Conservation (phyloP, 2,888 invertebrate species). For the Idaea straminata region DNA sequence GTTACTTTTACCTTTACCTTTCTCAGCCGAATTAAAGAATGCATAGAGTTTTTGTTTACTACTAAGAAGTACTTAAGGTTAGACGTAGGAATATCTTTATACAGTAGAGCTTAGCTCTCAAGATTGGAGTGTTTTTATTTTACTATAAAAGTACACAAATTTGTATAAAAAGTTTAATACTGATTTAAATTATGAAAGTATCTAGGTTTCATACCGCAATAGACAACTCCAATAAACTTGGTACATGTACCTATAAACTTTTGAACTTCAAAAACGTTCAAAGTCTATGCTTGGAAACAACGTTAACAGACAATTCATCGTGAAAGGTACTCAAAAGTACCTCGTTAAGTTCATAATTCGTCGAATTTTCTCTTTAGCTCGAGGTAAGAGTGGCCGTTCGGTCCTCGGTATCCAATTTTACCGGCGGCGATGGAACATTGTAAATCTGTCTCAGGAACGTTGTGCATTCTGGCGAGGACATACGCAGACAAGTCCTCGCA, state of each 20-base stretch:
- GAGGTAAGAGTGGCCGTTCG: constrained; percentile 51
- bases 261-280: neutral
- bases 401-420: constrained; percentile 42
- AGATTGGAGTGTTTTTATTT: no score
- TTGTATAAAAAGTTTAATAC: no score
- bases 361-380: constrained; percentile 34
- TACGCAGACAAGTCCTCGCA: constrained; percentile 62
- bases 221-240: neutral
- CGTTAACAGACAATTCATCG: neutral
- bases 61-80: neutral
- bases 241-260: neutral
- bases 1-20: neutral
- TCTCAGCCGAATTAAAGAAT: neutral
- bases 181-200: neutral
- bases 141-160: no score
- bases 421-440: constrained; percentile 44
- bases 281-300: neutral
- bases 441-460: constrained; percentile 52
- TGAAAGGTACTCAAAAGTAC: constrained; percentile 6
- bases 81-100: neutral
- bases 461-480: constrained; percentile 46
- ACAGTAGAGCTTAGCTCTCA: no score
- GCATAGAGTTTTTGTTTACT: neutral
- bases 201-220: neutral
- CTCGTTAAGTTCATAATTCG: constrained; percentile 27